Evolutionary conservation across 2,113 vertebrate genomes (phyloP), one percentile per base, ranked within the genome.

Genomic region (Saguinus midas): DNA sequence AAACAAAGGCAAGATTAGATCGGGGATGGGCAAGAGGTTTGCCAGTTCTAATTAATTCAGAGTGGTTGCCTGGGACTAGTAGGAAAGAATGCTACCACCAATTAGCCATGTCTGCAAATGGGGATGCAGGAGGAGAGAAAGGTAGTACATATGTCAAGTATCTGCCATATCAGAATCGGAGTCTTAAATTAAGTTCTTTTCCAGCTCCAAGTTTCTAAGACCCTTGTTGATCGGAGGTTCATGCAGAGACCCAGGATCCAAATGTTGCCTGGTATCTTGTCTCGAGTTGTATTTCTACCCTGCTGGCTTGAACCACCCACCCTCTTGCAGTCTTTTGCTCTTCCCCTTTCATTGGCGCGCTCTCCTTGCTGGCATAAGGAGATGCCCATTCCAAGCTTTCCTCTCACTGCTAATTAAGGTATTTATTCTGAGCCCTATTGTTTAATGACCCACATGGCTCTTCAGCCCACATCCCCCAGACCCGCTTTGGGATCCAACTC

Each of bases 141-240:
- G 52, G 70, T 13, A 11, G 50, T 7, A 1, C 0, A 0, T 35
- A 1, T 0, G 37, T 91, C 72, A 37, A 37, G 35, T 35, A 1
- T 20, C 83, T 43, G 6, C 72, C 37, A 32, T 27, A 55, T 45
- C 73, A 64, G 88, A 50, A 20, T 35, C 55, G 43, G 58, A 79
- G 61, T 64, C 27, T 64, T 16, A 64, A 20, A 5, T 37, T 52
- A 8, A 50, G 40, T 45, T 75, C 64, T 92, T 40, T 20, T 80
- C 70, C 3, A 61, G 20, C 43, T 48, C 37, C 55, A 37, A 13
- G 64, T 82, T 52, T 45, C 23, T 37, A 20, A n/a, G 87, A n/a
- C 37, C 6, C 25, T 43, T 73, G 20, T 48, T 23, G 35, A 50
- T 52, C 76, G 17, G 25, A 87, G 16, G n/a, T 48, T 81, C 16